Conservation (phyloP, 2,797 vertebrate genomes). For the Triplophysa yarkandensis region DNA sequence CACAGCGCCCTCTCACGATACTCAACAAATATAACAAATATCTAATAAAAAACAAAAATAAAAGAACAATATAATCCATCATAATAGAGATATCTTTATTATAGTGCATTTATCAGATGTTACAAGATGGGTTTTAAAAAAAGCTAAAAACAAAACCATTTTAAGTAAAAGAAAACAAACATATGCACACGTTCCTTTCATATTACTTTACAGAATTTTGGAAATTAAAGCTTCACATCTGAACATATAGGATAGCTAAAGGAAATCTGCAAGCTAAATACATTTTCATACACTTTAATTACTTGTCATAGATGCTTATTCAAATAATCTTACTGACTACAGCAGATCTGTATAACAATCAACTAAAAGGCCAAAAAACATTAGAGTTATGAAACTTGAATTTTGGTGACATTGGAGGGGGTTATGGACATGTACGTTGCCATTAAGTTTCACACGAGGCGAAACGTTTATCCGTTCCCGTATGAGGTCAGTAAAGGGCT, state of each 20-base stretch:
- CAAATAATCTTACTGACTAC: conserved; percentile 56
- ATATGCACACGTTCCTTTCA: conserved; percentile 65
- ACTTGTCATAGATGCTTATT: conserved; percentile 62
- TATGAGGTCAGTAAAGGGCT: conserved; percentile 59
- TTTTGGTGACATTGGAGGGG: conserved; percentile 53
- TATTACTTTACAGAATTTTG: conserved; percentile 69
- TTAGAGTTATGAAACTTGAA: conserved; percentile 59
- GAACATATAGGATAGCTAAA: conserved; percentile 63
- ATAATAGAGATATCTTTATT: conserved; percentile 82
- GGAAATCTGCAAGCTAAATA: conserved; percentile 66
- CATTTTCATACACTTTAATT: conserved; percentile 66
- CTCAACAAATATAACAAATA: background rate
- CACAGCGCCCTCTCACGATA: no score
- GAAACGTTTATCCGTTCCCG: conserved; percentile 47
- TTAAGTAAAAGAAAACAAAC: conserved; percentile 58
- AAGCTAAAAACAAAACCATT: conserved; percentile 63
- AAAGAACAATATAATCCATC: conserved; percentile 6
- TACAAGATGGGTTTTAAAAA: conserved; percentile 74
- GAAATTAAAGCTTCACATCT: conserved; percentile 78
- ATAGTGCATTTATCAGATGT: conserved; percentile 81
- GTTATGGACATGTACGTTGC: conserved; percentile 36
- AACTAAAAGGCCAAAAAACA: conserved; percentile 59
- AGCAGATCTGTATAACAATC: conserved; percentile 56
- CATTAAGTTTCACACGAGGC: conserved; percentile 60
- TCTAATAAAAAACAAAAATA: background rate